Conservation (phyloP, 2,797 vertebrate species). For the Hozukius guyotensis region DNA sequence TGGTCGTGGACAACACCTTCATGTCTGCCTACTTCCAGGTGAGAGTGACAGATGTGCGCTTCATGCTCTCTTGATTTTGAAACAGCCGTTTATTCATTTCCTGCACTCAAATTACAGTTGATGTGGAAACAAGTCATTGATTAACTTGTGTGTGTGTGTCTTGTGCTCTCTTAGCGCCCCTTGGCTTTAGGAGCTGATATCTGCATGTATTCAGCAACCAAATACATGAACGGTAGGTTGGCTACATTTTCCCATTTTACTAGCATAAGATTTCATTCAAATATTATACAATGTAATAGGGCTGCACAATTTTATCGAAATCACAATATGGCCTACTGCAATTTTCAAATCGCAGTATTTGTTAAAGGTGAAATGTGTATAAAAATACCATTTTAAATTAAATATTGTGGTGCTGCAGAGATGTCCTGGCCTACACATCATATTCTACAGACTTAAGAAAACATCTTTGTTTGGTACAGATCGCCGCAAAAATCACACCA, state of each 20-base stretch:
- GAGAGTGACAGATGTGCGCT: constrained; percentile 51
- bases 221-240: constrained; percentile 93
- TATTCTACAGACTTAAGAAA: too few species aligned
- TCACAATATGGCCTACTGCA: too few species aligned
- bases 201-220: constrained; percentile 95
- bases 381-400: too few species aligned
- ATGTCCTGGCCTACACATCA: too few species aligned
- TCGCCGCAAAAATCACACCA: too few species aligned
- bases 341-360: too few species aligned
- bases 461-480: too few species aligned
- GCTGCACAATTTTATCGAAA: too few species aligned
- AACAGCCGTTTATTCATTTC: not conserved
- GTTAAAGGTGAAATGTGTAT: too few species aligned
- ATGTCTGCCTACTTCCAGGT: constrained; percentile 99
- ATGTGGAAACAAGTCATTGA: constrained; percentile 12
- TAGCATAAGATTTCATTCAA: not conserved
- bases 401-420: too few species aligned
- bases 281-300: not conserved
- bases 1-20: constrained; percentile 95
- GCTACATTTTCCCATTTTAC: not conserved
- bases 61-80: not conserved
- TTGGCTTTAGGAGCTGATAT: constrained; percentile 93
- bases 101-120: constrained; percentile 3
- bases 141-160: constrained; percentile 26
- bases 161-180: constrained; percentile 82